Evolutionary conservation across 2,797 vertebrate species (phyloP).

Genomic region (Nothura maculosa): DNA sequence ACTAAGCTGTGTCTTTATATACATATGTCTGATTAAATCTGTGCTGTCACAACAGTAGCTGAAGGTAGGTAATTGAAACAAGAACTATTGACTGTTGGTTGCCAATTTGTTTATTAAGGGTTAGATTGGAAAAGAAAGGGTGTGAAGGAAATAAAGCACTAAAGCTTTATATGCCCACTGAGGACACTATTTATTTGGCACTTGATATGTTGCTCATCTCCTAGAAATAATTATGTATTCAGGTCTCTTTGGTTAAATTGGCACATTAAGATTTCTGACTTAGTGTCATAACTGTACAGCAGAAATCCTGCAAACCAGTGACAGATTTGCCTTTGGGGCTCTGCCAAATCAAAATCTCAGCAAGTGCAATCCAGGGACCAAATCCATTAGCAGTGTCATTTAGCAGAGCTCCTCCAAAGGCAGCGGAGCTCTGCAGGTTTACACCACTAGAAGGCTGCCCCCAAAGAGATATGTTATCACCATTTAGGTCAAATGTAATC

Average conservation of each 20-base stretch:
- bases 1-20: not conserved
- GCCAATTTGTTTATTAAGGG: conserved; percentile 16
- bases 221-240: conserved; percentile 45
- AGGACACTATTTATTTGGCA: conserved; percentile 11
- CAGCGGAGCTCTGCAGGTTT: not conserved
- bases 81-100: not conserved
- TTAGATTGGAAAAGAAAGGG: not conserved
- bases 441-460: not conserved
- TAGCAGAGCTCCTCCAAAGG: not conserved
- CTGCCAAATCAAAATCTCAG: not conserved
- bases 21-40: conserved; percentile 25
- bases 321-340: not conserved
- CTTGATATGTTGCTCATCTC: conserved; percentile 3
- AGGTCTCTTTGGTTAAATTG: conserved; percentile 42
- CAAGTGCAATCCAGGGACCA: not conserved
- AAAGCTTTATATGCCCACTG: conserved; percentile 20
- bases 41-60: not conserved
- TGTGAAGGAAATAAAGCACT: not conserved
- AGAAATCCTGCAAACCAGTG: not conserved
- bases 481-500: not conserved
- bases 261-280: conserved; percentile 35
- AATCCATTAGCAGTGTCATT: not conserved
- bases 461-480: not conserved
- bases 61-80: not conserved
- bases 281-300: not conserved